Evolutionary conservation across 2,888 invertebrate species (phyloP), one percentile per base, ranked within the genome.

Genomic region (Hemistola chrysoprasaria): DNA sequence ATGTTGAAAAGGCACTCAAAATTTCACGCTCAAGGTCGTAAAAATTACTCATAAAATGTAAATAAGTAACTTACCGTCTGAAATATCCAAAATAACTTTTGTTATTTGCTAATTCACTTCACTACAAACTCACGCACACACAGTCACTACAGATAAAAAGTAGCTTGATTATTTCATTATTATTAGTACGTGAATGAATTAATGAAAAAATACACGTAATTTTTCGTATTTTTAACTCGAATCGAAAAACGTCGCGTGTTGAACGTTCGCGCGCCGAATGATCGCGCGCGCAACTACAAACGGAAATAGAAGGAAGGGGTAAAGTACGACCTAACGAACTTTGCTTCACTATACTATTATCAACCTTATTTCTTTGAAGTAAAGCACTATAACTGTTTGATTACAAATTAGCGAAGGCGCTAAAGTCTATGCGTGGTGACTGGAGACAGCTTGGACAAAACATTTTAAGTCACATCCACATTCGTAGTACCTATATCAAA

Each of bases 261-360:
- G 49, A 47, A 63, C 75, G 78, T 72, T 77, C 78, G 77, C 82
- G 78, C 84, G 78, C 81, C 69, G 73, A 75, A 72, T 79, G 78
- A 70, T 74, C 72, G 71, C 71, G 64, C 68, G 65, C 72, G 67
- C 78, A 75, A 71, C 60, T 62, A 57, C 53, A 53, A 69, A 72
- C 71, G 71, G 70, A 80, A 75, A 78, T 72, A 65, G 67, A 16
- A 16, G 16, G 16, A 16, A 16, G 16, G 16, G 16, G 4, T 16
- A 16, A n/a, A n/a, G n/a, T n/a, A n/a, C n/a, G n/a, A n/a, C n/a
- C n/a, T n/a, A n/a, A n/a, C n/a, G n/a, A n/a, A n/a, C n/a, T 16
- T 16, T 16, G 16, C 4, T 16, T 3, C 16, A n/a, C n/a, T n/a
- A 16, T 16, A 16, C 16, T 4, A 16, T 16, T 16, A 3, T 16